A percentile compares a stretch with the other conserved stretches of the same genome.
Conservation (phyloP, 1,140 invertebrate species). For the Aleiodes sp. region DNA sequence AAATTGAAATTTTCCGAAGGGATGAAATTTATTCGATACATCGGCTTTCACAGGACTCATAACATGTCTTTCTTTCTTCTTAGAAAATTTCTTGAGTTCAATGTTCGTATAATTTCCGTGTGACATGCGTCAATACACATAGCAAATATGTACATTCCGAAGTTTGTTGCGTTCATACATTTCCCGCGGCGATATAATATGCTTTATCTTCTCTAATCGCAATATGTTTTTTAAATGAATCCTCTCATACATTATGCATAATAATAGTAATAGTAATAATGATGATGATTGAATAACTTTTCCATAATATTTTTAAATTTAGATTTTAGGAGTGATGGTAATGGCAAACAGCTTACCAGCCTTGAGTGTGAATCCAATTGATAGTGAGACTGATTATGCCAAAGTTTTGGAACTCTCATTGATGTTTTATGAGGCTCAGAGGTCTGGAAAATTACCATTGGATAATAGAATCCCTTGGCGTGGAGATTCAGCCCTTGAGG, state of each 20-base stretch:
- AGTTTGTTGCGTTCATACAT: slow-evolving; percentile 13
- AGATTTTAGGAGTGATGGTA: slow-evolving; percentile 20
- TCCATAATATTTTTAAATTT: background rate
- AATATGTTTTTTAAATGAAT: too few relatives aligned
- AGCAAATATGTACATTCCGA: slow-evolving; percentile 37
- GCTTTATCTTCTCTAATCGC: too few relatives aligned
- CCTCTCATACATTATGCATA: too few relatives aligned
- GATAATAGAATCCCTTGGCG: slow-evolving; percentile 71
- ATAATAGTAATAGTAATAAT: too few relatives aligned
- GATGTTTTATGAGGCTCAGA: slow-evolving; percentile 74
- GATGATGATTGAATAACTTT: too few relatives aligned
- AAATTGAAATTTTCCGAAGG: too few relatives aligned
- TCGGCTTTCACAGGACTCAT: background rate
- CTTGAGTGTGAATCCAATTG: slow-evolving; percentile 36
- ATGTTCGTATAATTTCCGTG: slow-evolving; percentile 39
- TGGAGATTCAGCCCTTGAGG: slow-evolving; percentile 69
- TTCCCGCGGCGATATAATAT: too few relatives aligned
- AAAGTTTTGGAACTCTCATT: slow-evolving; percentile 68
- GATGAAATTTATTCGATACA: background rate
- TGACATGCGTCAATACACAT: slow-evolving; percentile 46
- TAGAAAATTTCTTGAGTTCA: slow-evolving; percentile 42
- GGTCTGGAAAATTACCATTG: slow-evolving; percentile 70
- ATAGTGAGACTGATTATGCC: slow-evolving; percentile 63
- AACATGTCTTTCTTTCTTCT: slow-evolving; percentile 28
- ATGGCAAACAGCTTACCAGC: slow-evolving; percentile 6